These are phyloP conservation scores for Camponotus vicinus DNA, from an alignment of 1,140 invertebrate species.

Conservation along the genomic window DNA sequence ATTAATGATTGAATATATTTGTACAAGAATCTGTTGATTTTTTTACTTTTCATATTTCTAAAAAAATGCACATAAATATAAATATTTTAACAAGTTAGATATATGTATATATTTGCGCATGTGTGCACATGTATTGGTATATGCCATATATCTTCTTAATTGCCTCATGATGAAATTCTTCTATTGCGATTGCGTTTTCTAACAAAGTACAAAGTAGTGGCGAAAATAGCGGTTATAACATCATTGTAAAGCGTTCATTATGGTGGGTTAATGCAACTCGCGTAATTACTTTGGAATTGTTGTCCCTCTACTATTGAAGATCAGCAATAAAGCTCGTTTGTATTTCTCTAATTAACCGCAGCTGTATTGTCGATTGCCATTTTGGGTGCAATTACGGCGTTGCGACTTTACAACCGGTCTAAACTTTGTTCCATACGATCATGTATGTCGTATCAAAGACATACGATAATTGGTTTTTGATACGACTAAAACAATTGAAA, in stretches of 20 bases:
- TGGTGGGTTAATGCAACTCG: conserved; percentile 65
- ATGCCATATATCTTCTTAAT: background rate
- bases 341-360: conserved; percentile 71
- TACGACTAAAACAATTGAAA: background rate
- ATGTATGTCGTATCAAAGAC: conserved; percentile 2
- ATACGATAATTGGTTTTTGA: conserved; percentile 28
- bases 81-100: background rate
- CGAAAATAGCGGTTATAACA: conserved; percentile 62
- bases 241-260: conserved; percentile 66
- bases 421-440: conserved; percentile 4
- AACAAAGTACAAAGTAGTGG: conserved; percentile 50
- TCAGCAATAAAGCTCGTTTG: conserved; percentile 69
- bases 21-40: conserved; percentile 20
- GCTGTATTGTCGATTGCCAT: conserved; percentile 57
- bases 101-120: too few species aligned
- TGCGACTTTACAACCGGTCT: conserved; percentile 37
- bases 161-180: conserved; percentile 10
- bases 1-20: background rate
- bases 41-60: background rate
- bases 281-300: conserved; percentile 70
- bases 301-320: conserved; percentile 20
- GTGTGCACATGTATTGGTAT: too few species aligned
- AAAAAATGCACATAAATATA: background rate
- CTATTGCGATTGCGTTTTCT: conserved; percentile 8
- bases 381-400: conserved; percentile 46